Base-by-base conservation (phyloP, 2,113 vertebrate genomes). In the Pachyramphus minor region DNA sequence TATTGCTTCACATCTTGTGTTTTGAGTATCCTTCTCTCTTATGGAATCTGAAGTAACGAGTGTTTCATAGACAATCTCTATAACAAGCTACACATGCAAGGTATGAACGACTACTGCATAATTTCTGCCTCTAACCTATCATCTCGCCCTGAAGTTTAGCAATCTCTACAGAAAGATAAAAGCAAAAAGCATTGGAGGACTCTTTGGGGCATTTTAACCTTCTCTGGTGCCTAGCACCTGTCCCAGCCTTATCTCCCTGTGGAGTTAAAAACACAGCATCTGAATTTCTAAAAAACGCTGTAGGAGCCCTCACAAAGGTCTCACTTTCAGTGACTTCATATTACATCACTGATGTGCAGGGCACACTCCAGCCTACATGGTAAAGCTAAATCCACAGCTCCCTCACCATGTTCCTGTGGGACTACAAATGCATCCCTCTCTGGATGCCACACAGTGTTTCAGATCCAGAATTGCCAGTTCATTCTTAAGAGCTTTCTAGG, bases 341-440 rank as follows among this genome's bases (percentile, higher is more conserved):
- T 19, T 15, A 9, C 44, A 55, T 17, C 33, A 27, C 12, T 0
- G 0, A 18, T 3, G 2, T 3, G 14, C 4, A 49, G 28, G 22
- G 27, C 50, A n/a, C 20, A 35, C 42, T 44, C 21, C 63, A 75
- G 44, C 27, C 53, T 44, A 3, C 1, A 0, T 2, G 17, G n/a
- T 3, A 42, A 74, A 88, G 18, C 45, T 80, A 49, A 18, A 4
- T 11, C 37, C 45, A 60, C 25, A 39, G 39, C 45, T 78, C 47
- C 52, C 18, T 59, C 37, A 17, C 16, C 44, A 25, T 6, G 7
- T 37, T 30, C 71, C 84, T 41, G 17, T 5, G 31, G n/a, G 83
- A 37, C 27, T 30, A 21, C 71, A 75, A 30, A 37, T 27, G 2
- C 63, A 42, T 25, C n/a, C 22, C 84, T 13, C 58, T 74, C 31